Base-by-base conservation (phyloP, 2,888 invertebrate species). In the Dastarcus helophoroides region DNA sequence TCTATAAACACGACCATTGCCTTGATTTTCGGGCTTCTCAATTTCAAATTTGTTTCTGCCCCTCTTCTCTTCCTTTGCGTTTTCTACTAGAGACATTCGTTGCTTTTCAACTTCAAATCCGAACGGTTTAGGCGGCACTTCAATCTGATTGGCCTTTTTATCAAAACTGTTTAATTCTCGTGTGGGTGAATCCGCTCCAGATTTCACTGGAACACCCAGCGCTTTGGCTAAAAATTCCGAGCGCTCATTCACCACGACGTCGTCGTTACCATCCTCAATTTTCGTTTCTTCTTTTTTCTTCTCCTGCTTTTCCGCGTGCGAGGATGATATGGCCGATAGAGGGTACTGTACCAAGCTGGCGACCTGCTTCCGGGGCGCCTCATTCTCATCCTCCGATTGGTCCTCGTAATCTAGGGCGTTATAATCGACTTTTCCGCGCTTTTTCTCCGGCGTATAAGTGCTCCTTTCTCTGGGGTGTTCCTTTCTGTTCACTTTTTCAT, bases 361-460 rank as follows among this genome's bases (percentile, higher is more conserved):
- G 3, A 60, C 57, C 29, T 56, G 45, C 29, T 53, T 56, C 25
- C 39, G 46, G 0, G 48, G 40, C 10, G 46, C 19, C 7, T 54
- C 51, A 19, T 39, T 40, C 22, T 56, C 55, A 3, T 58, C 55
- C 15, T 56, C 55, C 1, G 56, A 54, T 13, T 57, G 57, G 15
- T 56, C 58, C 49, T 80, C 80, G 44, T 80, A 80, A 50, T 80
- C 80, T 37, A 80, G 47, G 0, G 80, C 80, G 48, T 80, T 79
- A 56, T 80, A 76, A 48, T 80, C 80, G 6, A 79, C 66, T 28
- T 48, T 46, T 16, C 30, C 31, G 7, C 28, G 32, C 8, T 22
- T 33, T 25, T 44, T 44, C 19, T 41, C 42, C 4, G 39, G 42
- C 12, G 37, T 42, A 16, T 37, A 37, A 2, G 43, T 44, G 26